A percentile compares a stretch with the other conserved stretches of the same genome.
phyloP scores from a whole-genome alignment of 2,888 invertebrate species.

The Nomada fucata region DNA sequence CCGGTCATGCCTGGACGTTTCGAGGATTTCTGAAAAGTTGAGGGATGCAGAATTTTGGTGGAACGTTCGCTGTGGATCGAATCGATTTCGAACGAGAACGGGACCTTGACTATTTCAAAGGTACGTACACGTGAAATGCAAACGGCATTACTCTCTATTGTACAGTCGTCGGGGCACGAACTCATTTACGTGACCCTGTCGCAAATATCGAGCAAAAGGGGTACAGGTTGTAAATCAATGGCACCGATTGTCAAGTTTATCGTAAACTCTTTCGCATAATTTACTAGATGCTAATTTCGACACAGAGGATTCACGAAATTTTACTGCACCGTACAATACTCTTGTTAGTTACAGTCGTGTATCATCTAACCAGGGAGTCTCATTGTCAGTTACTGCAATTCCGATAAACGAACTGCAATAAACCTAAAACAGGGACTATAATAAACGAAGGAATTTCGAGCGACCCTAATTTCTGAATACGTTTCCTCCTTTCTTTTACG shows the following conservation, averaged over 20 bases:
- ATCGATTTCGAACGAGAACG: constrained; percentile 36
- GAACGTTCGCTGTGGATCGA: constrained; percentile 8
- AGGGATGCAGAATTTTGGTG: not conserved
- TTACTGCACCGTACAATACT: not conserved
- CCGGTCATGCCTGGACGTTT: not conserved
- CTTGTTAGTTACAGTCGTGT: not conserved
- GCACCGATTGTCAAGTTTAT: constrained; percentile 32
- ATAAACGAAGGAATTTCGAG: not conserved
- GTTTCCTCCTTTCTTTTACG: not conserved
- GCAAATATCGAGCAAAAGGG: constrained; percentile 79
- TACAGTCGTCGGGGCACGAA: constrained; percentile 57
- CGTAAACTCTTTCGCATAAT: constrained; percentile 27
- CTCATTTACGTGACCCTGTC: constrained; percentile 72
- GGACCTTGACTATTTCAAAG: constrained; percentile 17
- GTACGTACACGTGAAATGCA: constrained; percentile 65
- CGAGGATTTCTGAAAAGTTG: not conserved
- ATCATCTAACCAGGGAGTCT: not conserved
- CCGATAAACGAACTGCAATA: not conserved
- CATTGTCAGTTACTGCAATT: not conserved
- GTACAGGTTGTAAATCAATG: constrained; percentile 78
- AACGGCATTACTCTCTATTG: constrained; percentile 57
- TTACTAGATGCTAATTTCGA: not conserved
- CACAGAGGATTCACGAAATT: constrained; percentile 2
- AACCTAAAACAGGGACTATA: too few relatives aligned
- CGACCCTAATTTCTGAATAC: not conserved